Conservation (phyloP, 2,113 vertebrate species). For the Sapayoa aenigma region DNA sequence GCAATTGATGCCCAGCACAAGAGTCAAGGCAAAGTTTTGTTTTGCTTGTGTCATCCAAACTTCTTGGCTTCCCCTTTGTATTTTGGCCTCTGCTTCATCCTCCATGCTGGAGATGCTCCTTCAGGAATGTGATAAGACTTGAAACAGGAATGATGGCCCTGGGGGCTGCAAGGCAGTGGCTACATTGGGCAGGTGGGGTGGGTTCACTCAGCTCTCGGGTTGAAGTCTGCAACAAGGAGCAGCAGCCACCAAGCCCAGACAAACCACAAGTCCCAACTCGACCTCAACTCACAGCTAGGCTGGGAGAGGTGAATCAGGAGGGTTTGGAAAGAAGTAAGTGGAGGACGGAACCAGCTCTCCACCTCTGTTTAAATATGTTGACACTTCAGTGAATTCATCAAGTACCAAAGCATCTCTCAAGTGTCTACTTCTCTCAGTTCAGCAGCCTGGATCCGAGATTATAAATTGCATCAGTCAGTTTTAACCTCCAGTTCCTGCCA, state of each 20-base stretch:
- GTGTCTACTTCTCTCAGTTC: neutral
- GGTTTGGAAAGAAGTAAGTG: neutral
- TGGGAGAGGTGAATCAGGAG: neutral
- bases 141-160: accelerated
- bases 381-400: accelerated
- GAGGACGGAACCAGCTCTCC: neutral
- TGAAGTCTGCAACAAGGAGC: neutral
- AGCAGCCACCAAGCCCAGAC: neutral
- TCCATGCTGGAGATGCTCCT: neutral
- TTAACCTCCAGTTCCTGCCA: neutral
- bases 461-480: neutral
- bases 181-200: accelerated
- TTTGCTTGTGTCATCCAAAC: neutral
- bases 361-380: neutral
- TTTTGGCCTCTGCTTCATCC: neutral
- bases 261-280: accelerated
- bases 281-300: neutral
- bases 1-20: neutral
- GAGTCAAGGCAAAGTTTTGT: neutral
- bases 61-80: neutral
- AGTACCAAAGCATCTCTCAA: neutral
- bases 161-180: accelerated
- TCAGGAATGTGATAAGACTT: neutral
- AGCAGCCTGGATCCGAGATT: neutral
- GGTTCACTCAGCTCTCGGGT: neutral